Conservation (phyloP, 2,113 vertebrate genomes). For the Gorsachius goisagi region DNA sequence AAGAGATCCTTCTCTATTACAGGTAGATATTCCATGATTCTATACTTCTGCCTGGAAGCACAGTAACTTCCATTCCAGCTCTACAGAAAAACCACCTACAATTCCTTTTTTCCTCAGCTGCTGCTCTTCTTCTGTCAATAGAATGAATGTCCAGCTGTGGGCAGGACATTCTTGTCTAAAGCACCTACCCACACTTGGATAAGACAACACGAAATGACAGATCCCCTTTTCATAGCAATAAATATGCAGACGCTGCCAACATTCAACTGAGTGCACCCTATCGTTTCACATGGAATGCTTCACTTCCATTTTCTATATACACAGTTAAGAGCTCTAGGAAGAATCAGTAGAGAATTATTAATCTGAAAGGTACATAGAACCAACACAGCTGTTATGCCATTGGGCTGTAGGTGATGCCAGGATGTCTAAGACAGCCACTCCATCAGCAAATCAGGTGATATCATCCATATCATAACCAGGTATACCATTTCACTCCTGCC, state of each 20-base stretch:
- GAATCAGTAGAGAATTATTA: not conserved
- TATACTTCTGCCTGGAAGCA: not conserved
- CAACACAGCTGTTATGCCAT: not conserved
- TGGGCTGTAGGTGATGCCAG: not conserved
- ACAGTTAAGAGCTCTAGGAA: not conserved
- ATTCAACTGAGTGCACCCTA: not conserved
- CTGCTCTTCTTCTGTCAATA: not conserved
- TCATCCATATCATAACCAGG: not conserved
- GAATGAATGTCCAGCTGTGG: not conserved
- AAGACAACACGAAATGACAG: not conserved
- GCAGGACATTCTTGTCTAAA: not conserved
- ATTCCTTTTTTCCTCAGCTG: not conserved
- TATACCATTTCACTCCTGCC: not conserved
- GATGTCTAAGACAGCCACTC: not conserved
- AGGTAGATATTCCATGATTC: not conserved
- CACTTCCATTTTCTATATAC: not conserved
- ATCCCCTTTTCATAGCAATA: not conserved
- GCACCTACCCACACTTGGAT: not conserved
- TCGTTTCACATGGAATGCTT: not conserved
- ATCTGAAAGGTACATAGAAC: not conserved
- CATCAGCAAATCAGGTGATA: not conserved
- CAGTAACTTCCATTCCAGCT: not conserved
- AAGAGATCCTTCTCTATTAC: not conserved
- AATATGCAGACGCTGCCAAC: not conserved
- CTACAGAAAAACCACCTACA: not conserved